A percentile compares a stretch with the other conserved stretches of the same genome.
Conservation (phyloP, 2,888 invertebrate genomes). For the Acleris cristana region DNA sequence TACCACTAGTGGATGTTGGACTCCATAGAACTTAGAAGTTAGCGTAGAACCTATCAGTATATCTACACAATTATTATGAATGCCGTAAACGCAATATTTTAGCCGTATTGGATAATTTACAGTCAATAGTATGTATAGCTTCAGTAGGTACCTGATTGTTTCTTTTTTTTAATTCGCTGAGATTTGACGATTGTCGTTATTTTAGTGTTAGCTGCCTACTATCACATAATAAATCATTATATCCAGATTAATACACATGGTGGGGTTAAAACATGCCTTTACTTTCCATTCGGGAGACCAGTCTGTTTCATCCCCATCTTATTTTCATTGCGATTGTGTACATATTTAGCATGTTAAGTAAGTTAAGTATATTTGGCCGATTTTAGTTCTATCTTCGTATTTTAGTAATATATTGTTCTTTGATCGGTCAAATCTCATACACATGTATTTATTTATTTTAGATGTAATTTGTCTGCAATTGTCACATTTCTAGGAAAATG, state of each 20-base stretch:
- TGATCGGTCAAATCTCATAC: not conserved
- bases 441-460: not conserved
- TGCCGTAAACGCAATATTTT: conserved; percentile 27
- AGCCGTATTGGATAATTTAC: conserved; percentile 22
- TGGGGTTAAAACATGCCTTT: not conserved
- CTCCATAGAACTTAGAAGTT: conserved; percentile 22
- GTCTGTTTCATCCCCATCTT: conserved; percentile 17
- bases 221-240: conserved; percentile 17
- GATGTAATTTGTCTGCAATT: not conserved
- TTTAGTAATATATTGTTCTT: not conserved
- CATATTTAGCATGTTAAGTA: conserved; percentile 29
- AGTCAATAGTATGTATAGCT: conserved; percentile 48
- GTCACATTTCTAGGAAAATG: no score
- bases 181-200: conserved; percentile 5
- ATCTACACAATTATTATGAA: conserved; percentile 26
- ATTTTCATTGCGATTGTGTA: conserved; percentile 31
- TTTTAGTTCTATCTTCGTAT: not conserved
- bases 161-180: conserved; percentile 47
- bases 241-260: conserved; percentile 8
- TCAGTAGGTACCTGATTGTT: conserved; percentile 74
- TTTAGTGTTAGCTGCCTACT: conserved; percentile 21
- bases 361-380: not conserved
- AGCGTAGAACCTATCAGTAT: conserved; percentile 36
- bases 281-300: not conserved
- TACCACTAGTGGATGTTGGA: conserved; percentile 33